Evolutionary conservation across 2,888 invertebrate species (phyloP).

Genomic region (Pantelozetes paolii): DNA sequence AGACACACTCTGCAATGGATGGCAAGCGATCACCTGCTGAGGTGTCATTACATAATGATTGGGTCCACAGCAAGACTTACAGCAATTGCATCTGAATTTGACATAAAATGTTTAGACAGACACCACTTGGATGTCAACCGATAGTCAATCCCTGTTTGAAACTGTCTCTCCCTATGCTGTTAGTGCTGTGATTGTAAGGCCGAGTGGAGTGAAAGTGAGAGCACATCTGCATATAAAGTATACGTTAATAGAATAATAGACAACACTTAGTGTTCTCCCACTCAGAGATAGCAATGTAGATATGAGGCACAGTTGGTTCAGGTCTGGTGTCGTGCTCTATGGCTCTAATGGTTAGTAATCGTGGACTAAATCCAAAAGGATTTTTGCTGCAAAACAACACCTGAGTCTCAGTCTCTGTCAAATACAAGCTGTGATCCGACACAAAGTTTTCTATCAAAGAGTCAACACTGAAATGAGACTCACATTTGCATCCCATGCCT

Average conservation of each 20-base stretch:
- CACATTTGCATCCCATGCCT: constrained; percentile 25
- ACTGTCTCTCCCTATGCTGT: background rate
- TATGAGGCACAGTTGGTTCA: background rate
- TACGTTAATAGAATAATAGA: constrained; percentile 36
- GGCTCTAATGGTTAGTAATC: constrained; percentile 16
- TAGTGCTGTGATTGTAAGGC: background rate
- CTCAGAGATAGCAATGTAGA: background rate
- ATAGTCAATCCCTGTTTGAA: background rate
- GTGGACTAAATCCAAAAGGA: constrained; percentile 26
- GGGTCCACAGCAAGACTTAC: constrained; percentile 2
- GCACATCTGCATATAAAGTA: constrained; percentile 31
- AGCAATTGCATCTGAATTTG: background rate
- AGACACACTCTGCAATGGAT: background rate
- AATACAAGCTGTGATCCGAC: constrained; percentile 31
- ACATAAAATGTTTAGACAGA: background rate
- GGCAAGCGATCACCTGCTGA: constrained; percentile 14
- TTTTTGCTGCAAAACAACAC: constrained; percentile 36
- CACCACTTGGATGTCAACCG: background rate
- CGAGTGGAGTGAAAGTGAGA: background rate
- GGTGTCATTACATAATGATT: background rate
- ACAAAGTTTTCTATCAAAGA: constrained; percentile 32
- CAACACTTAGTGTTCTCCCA: background rate
- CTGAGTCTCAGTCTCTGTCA: constrained; percentile 26
- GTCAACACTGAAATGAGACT: constrained; percentile 29
- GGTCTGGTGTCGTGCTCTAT: constrained; percentile 14